Evolutionary conservation across 1,140 invertebrate genomes (phyloP).

Genomic region (Lucilia cuprina): DNA sequence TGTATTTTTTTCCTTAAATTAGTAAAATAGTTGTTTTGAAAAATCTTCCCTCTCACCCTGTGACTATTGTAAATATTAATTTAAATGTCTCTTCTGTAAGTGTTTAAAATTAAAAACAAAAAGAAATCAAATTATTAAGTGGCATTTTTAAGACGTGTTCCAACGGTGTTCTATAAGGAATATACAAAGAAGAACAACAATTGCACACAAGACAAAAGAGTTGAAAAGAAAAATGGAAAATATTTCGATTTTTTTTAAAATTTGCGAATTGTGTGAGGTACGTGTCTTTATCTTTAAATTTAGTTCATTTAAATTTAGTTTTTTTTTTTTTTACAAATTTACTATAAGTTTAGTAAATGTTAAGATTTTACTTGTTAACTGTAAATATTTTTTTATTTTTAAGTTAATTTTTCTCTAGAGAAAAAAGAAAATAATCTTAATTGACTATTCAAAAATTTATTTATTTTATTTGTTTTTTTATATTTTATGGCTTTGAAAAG

Average conservation of each 20-base stretch:
- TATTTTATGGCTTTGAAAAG: too few relatives aligned
- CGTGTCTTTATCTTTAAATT: background rate
- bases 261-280: background rate
- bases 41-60: background rate
- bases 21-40: background rate
- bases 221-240: too few relatives aligned
- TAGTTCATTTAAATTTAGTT: constrained; percentile 10
- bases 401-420: constrained; percentile 1
- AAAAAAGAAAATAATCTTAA: constrained; percentile 10
- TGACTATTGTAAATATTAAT: constrained; percentile 25
- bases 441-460: background rate
- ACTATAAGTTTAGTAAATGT: constrained; percentile 24
- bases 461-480: too few relatives aligned
- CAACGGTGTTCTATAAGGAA: too few relatives aligned
- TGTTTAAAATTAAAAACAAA: background rate
- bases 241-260: too few relatives aligned
- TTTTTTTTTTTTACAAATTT: background rate
- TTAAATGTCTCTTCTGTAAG: background rate
- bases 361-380: constrained; percentile 29
- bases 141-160: background rate
- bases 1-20: background rate
- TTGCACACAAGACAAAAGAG: too few relatives aligned
- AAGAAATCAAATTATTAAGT: background rate
- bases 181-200: too few relatives aligned
- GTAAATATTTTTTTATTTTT: constrained; percentile 13